Percentiles rank a stretch among this genome's conserved stretches.
These are phyloP conservation scores for Pyrocephalus nanus DNA, from an alignment of 2,797 vertebrate species.

Conservation along the genomic window DNA sequence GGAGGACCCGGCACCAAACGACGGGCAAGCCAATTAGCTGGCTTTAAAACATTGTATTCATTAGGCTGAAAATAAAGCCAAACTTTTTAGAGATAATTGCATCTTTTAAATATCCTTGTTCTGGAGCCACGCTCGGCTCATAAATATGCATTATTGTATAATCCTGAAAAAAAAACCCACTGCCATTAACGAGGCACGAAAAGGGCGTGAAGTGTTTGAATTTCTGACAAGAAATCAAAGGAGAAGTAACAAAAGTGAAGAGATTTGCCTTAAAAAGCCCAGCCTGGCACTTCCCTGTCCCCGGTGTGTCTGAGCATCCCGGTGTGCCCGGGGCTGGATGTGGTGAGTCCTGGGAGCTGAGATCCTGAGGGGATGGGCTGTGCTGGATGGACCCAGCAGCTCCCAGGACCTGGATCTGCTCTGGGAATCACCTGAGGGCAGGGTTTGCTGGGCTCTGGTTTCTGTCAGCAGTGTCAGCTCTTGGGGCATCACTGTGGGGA, in stretches of 20 bases:
- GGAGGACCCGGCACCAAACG: conserved; percentile 32
- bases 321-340: not conserved
- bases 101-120: conserved; percentile 66
- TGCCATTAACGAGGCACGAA: conserved; percentile 30
- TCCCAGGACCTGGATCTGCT: not conserved
- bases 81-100: conserved; percentile 76
- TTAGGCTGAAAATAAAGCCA: conserved; percentile 74
- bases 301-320: no score
- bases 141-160: conserved; percentile 72
- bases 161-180: conserved; percentile 46
- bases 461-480: rapidly evolving
- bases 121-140: conserved; percentile 69
- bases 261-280: not conserved
- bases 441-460: not conserved
- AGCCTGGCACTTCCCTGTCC: not conserved
- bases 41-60: conserved; percentile 70
- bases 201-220: not conserved
- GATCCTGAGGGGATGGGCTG: not conserved
- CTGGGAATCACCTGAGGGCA: not conserved
- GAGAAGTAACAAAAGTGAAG: not conserved
- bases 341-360: not conserved
- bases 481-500: rapidly evolving
- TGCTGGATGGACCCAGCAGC: rapidly evolving
- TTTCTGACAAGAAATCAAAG: not conserved
- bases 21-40: conserved; percentile 74